A percentile compares a stretch with the other conserved stretches of the same genome.
Conservation (phyloP, 2,113 vertebrate genomes). For the Glaucidium brasilianum region DNA sequence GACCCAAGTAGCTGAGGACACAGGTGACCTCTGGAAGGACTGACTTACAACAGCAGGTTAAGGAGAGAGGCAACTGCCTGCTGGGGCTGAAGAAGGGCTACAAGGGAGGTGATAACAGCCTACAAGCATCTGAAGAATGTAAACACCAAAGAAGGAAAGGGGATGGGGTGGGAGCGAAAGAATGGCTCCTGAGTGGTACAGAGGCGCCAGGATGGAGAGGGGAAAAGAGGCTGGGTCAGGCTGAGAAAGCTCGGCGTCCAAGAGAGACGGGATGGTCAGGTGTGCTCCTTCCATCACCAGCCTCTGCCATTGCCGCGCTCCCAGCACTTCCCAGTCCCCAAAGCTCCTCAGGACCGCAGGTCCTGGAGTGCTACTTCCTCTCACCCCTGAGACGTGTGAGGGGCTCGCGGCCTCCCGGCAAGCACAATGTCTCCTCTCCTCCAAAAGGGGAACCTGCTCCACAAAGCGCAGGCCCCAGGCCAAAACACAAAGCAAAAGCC, state of each 20-base stretch:
- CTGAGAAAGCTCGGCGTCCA: background rate
- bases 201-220: background rate
- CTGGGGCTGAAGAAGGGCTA: constrained; percentile 1
- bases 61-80: constrained; percentile 24
- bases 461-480: background rate
- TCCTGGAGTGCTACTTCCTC: background rate
- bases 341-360: background rate
- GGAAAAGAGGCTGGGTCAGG: background rate
- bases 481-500: constrained; percentile 3
- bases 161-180: constrained; percentile 11
- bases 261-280: background rate
- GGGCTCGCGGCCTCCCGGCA: background rate
- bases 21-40: background rate
- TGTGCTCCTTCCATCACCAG: background rate
- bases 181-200: constrained; percentile 36
- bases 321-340: background rate
- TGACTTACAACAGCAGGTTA: constrained; percentile 16
- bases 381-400: background rate
- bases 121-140: constrained; percentile 66
- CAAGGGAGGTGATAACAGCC: constrained; percentile 53
- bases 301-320: background rate
- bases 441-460: background rate
- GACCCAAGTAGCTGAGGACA: background rate
- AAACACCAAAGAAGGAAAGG: constrained; percentile 69
- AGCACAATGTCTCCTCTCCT: background rate